Percentiles rank a stretch among this genome's conserved stretches.
Conservation (phyloP, 2,113 vertebrate species). For the Poecile atricapillus region DNA sequence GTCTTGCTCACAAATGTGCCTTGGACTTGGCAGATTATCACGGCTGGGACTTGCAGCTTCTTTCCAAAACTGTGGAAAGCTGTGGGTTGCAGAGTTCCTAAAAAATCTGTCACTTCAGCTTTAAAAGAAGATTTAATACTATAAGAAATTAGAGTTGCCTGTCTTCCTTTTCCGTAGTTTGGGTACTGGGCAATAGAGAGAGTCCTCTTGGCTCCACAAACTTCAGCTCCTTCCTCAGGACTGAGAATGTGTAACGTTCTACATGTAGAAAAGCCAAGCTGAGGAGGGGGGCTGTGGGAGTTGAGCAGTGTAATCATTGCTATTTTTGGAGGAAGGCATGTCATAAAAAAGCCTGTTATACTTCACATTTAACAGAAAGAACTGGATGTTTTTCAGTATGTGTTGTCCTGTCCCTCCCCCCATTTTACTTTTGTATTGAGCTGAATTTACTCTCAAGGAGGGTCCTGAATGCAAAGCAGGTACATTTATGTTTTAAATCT, state of each 20-base stretch:
- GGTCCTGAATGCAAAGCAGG: background rate
- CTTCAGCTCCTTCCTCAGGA: background rate
- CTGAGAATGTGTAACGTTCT: background rate
- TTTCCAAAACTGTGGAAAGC: background rate
- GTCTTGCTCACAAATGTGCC: background rate
- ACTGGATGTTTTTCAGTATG: background rate
- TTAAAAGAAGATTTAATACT: background rate
- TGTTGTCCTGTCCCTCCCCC: background rate
- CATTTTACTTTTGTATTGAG: background rate
- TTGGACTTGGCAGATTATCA: background rate
- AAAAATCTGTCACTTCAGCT: background rate
- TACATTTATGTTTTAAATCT: background rate
- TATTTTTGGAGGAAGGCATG: background rate
- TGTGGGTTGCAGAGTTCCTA: background rate
- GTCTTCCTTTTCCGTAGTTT: background rate
- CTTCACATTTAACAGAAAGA: constrained; percentile 7
- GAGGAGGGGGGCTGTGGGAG: background rate
- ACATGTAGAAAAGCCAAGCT: background rate
- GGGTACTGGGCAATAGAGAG: background rate
- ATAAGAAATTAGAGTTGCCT: background rate
- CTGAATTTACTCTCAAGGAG: background rate
- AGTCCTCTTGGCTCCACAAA: background rate
- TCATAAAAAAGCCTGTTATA: background rate
- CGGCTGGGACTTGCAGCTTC: background rate
- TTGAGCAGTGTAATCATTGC: background rate